Conservation (phyloP, 1,140 invertebrate species). For the Hylaeus anthracinus region DNA sequence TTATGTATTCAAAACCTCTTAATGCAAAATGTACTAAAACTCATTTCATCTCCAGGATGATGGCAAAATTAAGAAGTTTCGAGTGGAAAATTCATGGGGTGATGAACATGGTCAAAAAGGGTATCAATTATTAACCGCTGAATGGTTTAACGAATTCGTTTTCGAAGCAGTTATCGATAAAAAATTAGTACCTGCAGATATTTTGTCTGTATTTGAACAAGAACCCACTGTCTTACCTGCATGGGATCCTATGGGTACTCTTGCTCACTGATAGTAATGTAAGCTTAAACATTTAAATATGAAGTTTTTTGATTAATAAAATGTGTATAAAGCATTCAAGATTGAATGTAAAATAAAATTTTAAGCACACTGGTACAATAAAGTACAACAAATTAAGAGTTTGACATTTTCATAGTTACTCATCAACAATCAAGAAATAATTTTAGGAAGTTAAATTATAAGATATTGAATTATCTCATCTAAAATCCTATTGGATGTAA, state of each 20-base stretch:
- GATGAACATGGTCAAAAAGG: constrained; percentile 94
- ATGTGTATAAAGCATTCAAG: constrained; percentile 19
- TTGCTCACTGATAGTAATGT: constrained; percentile 82
- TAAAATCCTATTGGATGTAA: neutral
- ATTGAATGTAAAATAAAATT: constrained; percentile 32
- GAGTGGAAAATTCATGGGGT: constrained; percentile 96
- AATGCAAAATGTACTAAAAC: neutral
- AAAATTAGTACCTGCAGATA: constrained; percentile 88
- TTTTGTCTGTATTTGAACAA: constrained; percentile 88
- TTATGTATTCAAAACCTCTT: neutral
- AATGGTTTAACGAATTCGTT: constrained; percentile 95
- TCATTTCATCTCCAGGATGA: constrained; percentile 81
- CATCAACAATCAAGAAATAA: neutral
- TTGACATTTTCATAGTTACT: constrained; percentile 13
- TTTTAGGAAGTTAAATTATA: neutral
- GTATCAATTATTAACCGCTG: constrained; percentile 87
- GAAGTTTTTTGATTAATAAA: constrained; percentile 37
- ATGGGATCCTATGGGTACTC: constrained; percentile 96
- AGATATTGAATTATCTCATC: neutral
- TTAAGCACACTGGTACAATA: constrained; percentile 2
- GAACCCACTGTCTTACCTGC: constrained; percentile 90
- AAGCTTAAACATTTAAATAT: constrained; percentile 40
- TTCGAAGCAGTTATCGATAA: constrained; percentile 95
- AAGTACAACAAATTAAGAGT: too few relatives aligned
- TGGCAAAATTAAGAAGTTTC: constrained; percentile 86